Conservation (phyloP, 2,888 invertebrate genomes). For the Drosophila anomelani region DNA sequence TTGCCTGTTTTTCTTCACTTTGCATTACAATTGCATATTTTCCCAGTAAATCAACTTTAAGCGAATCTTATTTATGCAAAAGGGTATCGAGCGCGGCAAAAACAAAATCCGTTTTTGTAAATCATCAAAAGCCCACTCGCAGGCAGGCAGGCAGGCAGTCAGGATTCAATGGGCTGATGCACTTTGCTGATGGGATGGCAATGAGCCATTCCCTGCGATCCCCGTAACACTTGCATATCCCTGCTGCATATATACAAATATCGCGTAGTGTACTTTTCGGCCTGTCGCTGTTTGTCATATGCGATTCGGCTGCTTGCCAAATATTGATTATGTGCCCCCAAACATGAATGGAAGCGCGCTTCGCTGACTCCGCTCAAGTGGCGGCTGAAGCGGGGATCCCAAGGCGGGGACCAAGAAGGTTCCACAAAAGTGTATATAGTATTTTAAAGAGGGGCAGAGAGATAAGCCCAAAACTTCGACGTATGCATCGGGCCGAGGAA, state of each 20-base stretch:
- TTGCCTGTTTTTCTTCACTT: too few species aligned
- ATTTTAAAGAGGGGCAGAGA: constrained; percentile 2
- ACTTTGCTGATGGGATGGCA: constrained; percentile 42
- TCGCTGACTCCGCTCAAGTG: constrained; percentile 61
- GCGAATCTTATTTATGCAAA: constrained; percentile 26
- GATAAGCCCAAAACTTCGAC: constrained; percentile 22
- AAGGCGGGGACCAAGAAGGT: not conserved
- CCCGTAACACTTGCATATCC: constrained; percentile 11
- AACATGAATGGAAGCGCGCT: constrained; percentile 78
- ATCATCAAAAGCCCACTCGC: constrained; percentile 65
- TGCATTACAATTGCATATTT: constrained; percentile 14
- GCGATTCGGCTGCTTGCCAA: constrained; percentile 74
- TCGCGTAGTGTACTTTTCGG: constrained; percentile 58
- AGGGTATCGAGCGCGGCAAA: constrained; percentile 26
- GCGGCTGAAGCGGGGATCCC: constrained; percentile 1
- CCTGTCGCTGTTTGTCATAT: constrained; percentile 77
- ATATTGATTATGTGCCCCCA: constrained; percentile 73
- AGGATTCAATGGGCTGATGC: constrained; percentile 47
- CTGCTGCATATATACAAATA: constrained; percentile 42
- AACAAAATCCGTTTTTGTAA: constrained; percentile 55
- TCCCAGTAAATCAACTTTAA: constrained; percentile 7
- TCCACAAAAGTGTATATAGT: not conserved
- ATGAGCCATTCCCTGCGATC: constrained; percentile 22
- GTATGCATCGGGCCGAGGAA: constrained; percentile 55
- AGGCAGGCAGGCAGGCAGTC: constrained; percentile 13